A percentile compares a stretch with the other conserved stretches of the same genome.
Conservation (phyloP, 1,140 invertebrate genomes). For the Drosophila biarmipes region DNA sequence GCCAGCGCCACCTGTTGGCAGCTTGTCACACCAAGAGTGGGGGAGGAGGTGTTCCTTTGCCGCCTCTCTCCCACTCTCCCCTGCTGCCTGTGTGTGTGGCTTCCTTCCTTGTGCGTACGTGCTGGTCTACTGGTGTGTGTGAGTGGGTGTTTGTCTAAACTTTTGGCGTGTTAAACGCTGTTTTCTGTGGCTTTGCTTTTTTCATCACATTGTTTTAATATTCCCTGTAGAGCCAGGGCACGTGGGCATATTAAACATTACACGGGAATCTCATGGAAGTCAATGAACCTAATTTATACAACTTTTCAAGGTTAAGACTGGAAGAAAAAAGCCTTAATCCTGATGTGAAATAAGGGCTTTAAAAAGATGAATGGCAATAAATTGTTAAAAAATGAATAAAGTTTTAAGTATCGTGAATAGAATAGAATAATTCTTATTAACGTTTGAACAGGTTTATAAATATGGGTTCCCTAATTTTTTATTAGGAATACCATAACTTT, state of each 20-base stretch:
- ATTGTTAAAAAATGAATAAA: no score
- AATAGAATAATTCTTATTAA: no score
- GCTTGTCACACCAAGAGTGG: conserved; percentile 33
- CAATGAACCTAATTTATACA: no score
- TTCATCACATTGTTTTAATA: conserved; percentile 11
- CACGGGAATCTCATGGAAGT: no score
- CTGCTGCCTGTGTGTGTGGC: background rate
- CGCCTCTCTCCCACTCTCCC: background rate
- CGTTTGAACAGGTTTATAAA: no score
- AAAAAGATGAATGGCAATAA: no score
- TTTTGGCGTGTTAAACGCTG: conserved; percentile 52
- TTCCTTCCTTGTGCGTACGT: conserved; percentile 26
- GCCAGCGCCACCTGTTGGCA: conserved; percentile 73
- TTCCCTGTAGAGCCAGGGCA: background rate
- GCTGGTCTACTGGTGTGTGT: conserved; percentile 10
- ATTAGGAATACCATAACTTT: no score
- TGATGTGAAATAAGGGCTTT: no score
- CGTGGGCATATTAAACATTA: background rate
- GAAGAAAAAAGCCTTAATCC: no score
- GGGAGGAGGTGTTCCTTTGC: conserved; percentile 5
- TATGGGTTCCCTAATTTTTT: no score
- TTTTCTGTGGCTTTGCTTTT: conserved; percentile 40
- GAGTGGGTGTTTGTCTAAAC: conserved; percentile 45
- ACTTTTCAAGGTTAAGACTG: no score
- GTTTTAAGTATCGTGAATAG: no score